Evolutionary conservation across 2,113 vertebrate genomes (phyloP).

Genomic region (Paraplagusia blochii): DNA sequence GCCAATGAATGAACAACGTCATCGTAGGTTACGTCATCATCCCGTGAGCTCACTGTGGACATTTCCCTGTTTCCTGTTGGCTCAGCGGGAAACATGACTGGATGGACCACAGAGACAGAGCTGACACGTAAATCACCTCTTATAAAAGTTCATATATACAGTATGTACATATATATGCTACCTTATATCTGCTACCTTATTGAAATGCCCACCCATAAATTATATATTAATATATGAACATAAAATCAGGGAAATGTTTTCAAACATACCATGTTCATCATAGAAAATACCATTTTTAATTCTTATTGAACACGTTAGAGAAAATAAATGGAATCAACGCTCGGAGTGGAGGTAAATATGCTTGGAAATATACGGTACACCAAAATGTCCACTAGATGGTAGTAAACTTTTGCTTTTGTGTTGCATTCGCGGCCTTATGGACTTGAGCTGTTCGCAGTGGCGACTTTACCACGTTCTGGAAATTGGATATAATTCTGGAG

Average conservation of each 20-base stretch:
- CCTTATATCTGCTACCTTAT: too few species aligned
- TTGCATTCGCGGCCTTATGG: not conserved
- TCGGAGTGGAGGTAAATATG: too few species aligned
- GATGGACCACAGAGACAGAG: constrained; percentile 12
- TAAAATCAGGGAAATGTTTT: too few species aligned
- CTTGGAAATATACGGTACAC: not conserved
- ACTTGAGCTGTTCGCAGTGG: not conserved
- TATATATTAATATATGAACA: too few species aligned
- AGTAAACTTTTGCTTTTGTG: not conserved
- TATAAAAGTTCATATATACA: too few species aligned
- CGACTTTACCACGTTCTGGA: not conserved
- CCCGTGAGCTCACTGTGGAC: constrained; percentile 63
- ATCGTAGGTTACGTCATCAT: constrained; percentile 64
- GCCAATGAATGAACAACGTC: constrained; percentile 37
- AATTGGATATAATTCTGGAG: not conserved
- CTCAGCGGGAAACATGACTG: constrained; percentile 29
- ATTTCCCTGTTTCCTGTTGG: constrained; percentile 37
- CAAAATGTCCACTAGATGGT: constrained; percentile 20
- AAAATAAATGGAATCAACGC: too few species aligned
- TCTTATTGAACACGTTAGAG: too few species aligned
- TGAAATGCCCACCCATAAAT: too few species aligned
- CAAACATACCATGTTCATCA: too few species aligned
- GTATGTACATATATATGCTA: too few species aligned
- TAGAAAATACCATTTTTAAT: too few species aligned
- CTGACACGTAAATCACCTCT: not conserved